These are phyloP conservation scores for Thamnophis sirtalis DNA, from an alignment of 2,113 vertebrate species.

Conservation along the genomic window DNA sequence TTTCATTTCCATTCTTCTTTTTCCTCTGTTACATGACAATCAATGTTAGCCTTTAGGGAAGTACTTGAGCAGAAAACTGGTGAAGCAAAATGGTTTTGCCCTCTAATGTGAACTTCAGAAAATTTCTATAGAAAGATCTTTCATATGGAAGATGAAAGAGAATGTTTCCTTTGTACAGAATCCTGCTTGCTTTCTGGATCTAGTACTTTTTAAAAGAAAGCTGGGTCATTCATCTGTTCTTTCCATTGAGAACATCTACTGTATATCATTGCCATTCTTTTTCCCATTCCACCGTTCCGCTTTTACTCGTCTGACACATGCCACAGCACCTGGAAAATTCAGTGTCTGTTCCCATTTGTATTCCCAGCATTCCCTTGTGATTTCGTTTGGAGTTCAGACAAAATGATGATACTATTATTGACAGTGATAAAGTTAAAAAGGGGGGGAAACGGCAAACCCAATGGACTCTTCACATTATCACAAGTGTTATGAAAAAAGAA, in stretches of 20 bases:
- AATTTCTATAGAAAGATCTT: not conserved
- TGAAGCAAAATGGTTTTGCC: not conserved
- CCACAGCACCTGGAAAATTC: not conserved
- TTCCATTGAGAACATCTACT: constrained; percentile 18
- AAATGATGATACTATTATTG: constrained; percentile 21
- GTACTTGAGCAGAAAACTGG: not conserved
- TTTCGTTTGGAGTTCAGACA: not conserved
- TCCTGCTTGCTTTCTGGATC: not conserved
- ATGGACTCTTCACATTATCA: not conserved
- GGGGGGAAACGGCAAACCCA: not conserved
- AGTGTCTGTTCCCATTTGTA: not conserved
- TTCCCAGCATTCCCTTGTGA: not conserved
- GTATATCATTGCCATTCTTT: not conserved
- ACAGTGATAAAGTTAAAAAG: not conserved
- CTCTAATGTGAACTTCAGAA: not conserved
- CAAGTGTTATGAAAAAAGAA: not conserved
- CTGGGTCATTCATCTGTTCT: not conserved
- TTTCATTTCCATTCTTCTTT: not conserved
- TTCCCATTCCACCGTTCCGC: not conserved
- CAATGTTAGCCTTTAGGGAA: not conserved
- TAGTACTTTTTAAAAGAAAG: not conserved
- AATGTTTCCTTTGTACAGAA: not conserved
- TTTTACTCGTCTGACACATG: not conserved
- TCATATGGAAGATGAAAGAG: not conserved
- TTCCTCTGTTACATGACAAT: not conserved